phyloP scores from a whole-genome alignment of 30 jellyfish, hydroid and myxozoan genomes.

The Hydractinia echinata region DNA sequence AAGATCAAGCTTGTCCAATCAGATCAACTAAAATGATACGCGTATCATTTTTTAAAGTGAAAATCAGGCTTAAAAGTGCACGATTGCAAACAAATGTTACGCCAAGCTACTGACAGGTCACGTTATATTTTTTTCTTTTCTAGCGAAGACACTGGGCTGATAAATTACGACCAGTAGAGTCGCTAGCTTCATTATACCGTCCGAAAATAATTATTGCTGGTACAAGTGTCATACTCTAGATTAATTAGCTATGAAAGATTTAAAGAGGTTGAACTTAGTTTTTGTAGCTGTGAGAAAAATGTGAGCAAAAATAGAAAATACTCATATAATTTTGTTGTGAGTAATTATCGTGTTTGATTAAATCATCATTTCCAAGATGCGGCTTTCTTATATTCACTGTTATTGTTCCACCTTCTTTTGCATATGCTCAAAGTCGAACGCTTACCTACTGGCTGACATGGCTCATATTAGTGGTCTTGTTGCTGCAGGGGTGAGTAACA shows the following conservation, averaged over 20 bases:
- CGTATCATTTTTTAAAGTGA: not conserved
- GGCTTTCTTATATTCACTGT: too few relatives aligned
- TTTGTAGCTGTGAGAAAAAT: not conserved
- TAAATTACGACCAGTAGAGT: constrained; percentile 85
- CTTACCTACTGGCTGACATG: constrained; percentile 92
- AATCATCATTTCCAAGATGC: too few relatives aligned
- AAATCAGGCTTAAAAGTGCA: not conserved
- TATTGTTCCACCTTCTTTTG: not conserved
- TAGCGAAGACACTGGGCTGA: constrained; percentile 82
- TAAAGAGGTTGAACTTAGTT: constrained; percentile 48
- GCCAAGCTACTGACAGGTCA: too few relatives aligned
- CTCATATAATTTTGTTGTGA: not conserved
- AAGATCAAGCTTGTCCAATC: too few relatives aligned
- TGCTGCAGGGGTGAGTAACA: constrained; percentile 84
- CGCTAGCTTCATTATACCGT: constrained; percentile 58
- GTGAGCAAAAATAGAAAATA: not conserved
- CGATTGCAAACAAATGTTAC: too few relatives aligned
- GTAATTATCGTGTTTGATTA: not conserved
- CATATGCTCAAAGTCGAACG: constrained; percentile 43
- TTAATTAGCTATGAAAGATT: constrained; percentile 72
- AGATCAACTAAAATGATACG: not conserved
- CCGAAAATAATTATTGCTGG: constrained; percentile 98
- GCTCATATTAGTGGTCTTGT: constrained; percentile 99
- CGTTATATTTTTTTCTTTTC: not conserved
- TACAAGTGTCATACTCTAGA: constrained; percentile 95